phyloP scores from a whole-genome alignment of 1,140 invertebrate species.

The Drosophila novamexicana region DNA sequence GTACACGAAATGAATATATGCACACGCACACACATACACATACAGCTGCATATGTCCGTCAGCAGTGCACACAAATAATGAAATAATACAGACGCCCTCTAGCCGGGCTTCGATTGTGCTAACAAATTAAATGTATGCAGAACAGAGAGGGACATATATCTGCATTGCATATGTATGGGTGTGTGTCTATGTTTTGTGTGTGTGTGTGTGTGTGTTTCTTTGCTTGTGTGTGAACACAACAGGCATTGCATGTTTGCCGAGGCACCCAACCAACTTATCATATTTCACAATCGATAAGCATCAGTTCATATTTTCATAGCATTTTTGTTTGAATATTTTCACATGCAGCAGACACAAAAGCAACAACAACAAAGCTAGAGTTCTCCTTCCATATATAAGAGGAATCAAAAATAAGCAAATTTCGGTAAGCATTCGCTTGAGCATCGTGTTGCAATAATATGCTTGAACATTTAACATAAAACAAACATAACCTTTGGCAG shows the following conservation, averaged over 20 bases:
- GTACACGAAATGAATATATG: slow-evolving; percentile 53
- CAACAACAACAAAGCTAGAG: slow-evolving; percentile 7
- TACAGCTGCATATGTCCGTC: slow-evolving; percentile 38
- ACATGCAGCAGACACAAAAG: slow-evolving; percentile 62
- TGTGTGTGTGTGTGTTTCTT: slow-evolving; percentile 11
- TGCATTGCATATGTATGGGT: neutral
- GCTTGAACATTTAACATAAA: slow-evolving; percentile 83
- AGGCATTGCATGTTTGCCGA: slow-evolving; percentile 20
- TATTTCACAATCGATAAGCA: slow-evolving; percentile 84
- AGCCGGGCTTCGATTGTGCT: slow-evolving; percentile 54
- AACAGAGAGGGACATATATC: slow-evolving; percentile 4
- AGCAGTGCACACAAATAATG: slow-evolving; percentile 36
- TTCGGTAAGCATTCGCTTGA: slow-evolving; percentile 56
- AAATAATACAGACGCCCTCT: slow-evolving; percentile 37
- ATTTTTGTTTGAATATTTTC: slow-evolving; percentile 77
- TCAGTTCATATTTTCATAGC: slow-evolving; percentile 84
- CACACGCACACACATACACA: slow-evolving; percentile 28
- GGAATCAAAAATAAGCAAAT: slow-evolving; percentile 59
- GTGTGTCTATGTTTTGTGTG: neutral
- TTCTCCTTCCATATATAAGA: slow-evolving; percentile 27
- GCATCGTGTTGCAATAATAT: slow-evolving; percentile 76
- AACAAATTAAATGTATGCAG: slow-evolving; percentile 70
- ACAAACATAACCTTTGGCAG: slow-evolving; percentile 83
- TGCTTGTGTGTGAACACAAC: slow-evolving; percentile 20
- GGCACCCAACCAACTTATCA: slow-evolving; percentile 54